Conservation (phyloP, 2,113 vertebrate species). For the Aepyceros melampus region DNA sequence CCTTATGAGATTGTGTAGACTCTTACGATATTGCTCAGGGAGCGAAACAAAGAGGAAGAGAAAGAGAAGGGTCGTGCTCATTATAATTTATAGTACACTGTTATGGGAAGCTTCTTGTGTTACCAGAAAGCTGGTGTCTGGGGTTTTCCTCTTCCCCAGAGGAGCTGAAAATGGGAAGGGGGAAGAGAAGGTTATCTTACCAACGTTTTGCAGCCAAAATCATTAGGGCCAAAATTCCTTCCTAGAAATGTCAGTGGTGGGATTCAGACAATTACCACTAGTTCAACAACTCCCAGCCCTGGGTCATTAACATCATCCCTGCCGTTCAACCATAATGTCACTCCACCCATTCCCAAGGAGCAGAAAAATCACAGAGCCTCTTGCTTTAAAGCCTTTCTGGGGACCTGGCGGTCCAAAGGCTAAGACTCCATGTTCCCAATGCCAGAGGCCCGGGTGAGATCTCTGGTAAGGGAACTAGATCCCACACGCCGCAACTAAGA, state of each 20-base stretch:
- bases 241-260: slow-evolving; percentile 68
- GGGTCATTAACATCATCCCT: neutral
- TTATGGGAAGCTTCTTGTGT: slow-evolving; percentile 74
- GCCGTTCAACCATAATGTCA: neutral
- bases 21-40: slow-evolving; percentile 68
- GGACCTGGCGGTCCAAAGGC: neutral
- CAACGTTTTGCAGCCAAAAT: slow-evolving; percentile 59
- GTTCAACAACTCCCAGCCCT: slow-evolving; percentile 6
- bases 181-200: slow-evolving; percentile 43
- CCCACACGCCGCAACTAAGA: neutral
- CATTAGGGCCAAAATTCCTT: slow-evolving; percentile 70
- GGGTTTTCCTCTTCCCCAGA: slow-evolving; percentile 72
- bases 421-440: neutral
- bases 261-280: slow-evolving; percentile 51
- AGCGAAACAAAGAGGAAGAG: slow-evolving; percentile 76
- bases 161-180: slow-evolving; percentile 51
- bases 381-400: neutral
- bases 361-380: neutral
- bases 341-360: neutral
- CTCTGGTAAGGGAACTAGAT: neutral
- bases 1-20: slow-evolving; percentile 70
- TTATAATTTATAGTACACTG: slow-evolving; percentile 65
- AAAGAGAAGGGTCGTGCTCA: slow-evolving; percentile 65
- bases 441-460: neutral
- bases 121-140: slow-evolving; percentile 74